phyloP scores from a whole-genome alignment of 2,888 invertebrate species.

The Polydrusus pterygomalis region DNA sequence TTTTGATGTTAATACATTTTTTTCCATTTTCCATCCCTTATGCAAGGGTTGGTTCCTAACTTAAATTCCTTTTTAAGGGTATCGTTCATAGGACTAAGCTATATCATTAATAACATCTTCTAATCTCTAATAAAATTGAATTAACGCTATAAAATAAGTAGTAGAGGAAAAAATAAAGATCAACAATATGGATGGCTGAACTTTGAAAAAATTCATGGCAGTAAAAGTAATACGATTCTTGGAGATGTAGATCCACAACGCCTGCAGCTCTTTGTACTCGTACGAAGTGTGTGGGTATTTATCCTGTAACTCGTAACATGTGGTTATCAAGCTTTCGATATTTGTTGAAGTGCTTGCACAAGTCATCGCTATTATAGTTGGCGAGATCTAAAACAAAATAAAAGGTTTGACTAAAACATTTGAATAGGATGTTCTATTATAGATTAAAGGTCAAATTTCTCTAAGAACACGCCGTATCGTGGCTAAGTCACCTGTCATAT shows the following conservation, averaged over 20 bases:
- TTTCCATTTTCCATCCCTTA: too few relatives aligned
- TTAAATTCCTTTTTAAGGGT: too few relatives aligned
- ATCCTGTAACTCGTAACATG: constrained; percentile 39
- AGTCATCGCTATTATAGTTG: constrained; percentile 37
- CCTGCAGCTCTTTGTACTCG: constrained; percentile 39
- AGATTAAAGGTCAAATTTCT: too few relatives aligned
- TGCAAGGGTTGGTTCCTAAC: too few relatives aligned
- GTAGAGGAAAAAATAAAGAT: constrained; percentile 32
- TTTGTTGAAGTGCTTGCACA: constrained; percentile 23
- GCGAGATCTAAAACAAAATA: constrained; percentile 33
- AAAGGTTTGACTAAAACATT: too few relatives aligned
- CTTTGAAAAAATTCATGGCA: constrained; percentile 36
- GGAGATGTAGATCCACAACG: constrained; percentile 31
- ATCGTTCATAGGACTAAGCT: neutral
- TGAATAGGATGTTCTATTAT: too few relatives aligned
- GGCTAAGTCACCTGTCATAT: too few relatives aligned
- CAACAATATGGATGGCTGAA: constrained; percentile 33
- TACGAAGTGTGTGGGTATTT: constrained; percentile 35
- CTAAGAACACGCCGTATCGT: too few relatives aligned
- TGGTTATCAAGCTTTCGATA: neutral
- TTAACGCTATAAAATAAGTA: constrained; percentile 47
- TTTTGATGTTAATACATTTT: too few relatives aligned
- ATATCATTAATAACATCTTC: neutral
- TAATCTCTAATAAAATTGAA: constrained; percentile 40
- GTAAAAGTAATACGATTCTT: constrained; percentile 33